A percentile compares a stretch with the other conserved stretches of the same genome.
phyloP scores from a whole-genome alignment of 2,888 invertebrate genomes.

The Trissolcus brochymenae region DNA sequence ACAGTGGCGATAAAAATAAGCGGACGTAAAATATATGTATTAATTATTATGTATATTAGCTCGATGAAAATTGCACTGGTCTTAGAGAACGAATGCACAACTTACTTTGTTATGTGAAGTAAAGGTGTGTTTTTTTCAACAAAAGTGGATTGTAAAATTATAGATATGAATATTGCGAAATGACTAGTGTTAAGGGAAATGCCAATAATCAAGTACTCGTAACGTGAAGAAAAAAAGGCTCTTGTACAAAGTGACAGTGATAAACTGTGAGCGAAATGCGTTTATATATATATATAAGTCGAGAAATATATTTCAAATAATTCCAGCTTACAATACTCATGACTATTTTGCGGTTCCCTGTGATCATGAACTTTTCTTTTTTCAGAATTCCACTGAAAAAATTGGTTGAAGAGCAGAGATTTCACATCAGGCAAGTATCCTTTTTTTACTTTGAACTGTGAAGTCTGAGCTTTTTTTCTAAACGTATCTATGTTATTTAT shows the following conservation, averaged over 20 bases:
- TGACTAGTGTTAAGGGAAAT: slow-evolving; percentile 16
- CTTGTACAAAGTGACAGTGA: slow-evolving; percentile 5
- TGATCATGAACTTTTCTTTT: no score
- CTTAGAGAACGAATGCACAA: slow-evolving; percentile 18
- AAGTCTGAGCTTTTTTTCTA: no score
- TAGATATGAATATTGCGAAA: slow-evolving; percentile 12
- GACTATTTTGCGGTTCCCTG: no score
- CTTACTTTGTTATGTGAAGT: slow-evolving; percentile 29
- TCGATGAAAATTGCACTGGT: slow-evolving; percentile 3
- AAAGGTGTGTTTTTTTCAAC: slow-evolving; percentile 12
- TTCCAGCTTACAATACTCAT: slow-evolving; percentile 1
- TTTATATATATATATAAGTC: not conserved
- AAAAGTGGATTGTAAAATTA: slow-evolving; percentile 19
- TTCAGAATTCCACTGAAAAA: no score
- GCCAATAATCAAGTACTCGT: slow-evolving; percentile 7
- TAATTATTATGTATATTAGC: slow-evolving; percentile 1
- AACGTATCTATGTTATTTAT: no score
- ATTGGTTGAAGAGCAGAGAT: no score
- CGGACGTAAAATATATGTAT: not conserved
- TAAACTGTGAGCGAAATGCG: not conserved
- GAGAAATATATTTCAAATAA: not conserved
- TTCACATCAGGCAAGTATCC: no score
- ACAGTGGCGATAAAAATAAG: not conserved
- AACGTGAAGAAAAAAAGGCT: not conserved
- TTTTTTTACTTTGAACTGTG: no score